phyloP scores from a whole-genome alignment of 2,797 vertebrate species.

The Columba guinea region DNA sequence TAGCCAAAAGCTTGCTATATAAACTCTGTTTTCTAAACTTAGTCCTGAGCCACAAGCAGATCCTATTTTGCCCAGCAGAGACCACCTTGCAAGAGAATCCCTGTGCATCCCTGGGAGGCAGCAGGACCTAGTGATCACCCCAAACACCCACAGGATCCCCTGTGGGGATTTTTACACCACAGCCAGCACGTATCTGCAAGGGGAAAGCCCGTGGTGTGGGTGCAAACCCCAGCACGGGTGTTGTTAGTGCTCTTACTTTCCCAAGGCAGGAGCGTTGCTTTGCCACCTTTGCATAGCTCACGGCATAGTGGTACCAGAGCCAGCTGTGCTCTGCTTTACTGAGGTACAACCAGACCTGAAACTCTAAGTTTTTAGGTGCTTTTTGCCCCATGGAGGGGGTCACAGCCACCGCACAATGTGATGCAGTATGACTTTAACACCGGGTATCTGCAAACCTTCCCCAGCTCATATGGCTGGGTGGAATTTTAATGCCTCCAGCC shows the following conservation, averaged over 20 bases:
- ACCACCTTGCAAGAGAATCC: not conserved
- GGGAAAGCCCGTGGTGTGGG: not conserved
- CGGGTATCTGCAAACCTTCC: not conserved
- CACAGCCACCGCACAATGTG: not conserved
- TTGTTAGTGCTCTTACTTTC: not conserved
- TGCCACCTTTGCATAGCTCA: not conserved
- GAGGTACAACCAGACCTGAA: not conserved
- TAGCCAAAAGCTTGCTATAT: not conserved
- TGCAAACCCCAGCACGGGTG: not conserved
- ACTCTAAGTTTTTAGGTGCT: accelerated
- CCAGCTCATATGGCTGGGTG: not conserved
- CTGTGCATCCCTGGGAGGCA: accelerated
- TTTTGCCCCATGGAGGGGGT: not conserved
- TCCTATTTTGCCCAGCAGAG: not conserved
- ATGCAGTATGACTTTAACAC: not conserved
- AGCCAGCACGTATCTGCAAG: not conserved
- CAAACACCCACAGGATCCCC: not conserved
- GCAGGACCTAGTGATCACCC: not conserved
- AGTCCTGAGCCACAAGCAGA: not conserved
- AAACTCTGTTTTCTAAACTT: not conserved
- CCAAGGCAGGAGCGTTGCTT: not conserved
- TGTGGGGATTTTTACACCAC: not conserved
- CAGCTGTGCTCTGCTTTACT: accelerated
- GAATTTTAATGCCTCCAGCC: not conserved
- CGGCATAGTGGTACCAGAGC: not conserved